Base-by-base conservation (phyloP, 1,140 invertebrate species). In the Procambarus virginalis region DNA sequence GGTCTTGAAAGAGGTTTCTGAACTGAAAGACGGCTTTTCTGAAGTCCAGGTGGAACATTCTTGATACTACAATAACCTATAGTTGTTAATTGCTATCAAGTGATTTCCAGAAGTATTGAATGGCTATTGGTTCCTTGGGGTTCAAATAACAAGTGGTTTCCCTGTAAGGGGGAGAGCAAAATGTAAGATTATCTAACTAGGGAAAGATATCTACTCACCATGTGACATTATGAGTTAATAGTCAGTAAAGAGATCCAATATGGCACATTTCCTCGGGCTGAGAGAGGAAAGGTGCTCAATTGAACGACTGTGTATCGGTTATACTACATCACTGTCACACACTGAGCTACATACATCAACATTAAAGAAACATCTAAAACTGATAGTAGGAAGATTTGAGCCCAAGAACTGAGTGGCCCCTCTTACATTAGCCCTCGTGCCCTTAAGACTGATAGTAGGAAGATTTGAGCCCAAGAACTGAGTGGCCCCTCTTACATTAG, bases 141-240 rank as follows among this genome's bases (percentile, higher is more conserved):
- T 82, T 89, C 88, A 89, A 89, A 89, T 89, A 84, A 89, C 88
- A 89, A 89, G 81, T 89, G 88, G 88, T 89, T 89, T 89, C 88
- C 88, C 88, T 89, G 88, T 89, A 89, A 89, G 76, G 81, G 88
- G 88, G 88, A 89, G 76, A 89, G 88, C 88, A 89, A 84, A 89
- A 89, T 89, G 79, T 89, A 89, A 89, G 88, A 89, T 77, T 77
- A 82, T 89, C 88, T 89, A 89, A 77, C 88, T 89, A 89, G 70
- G 76, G 81, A 89, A 84, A 89, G 81, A 89, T 46, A 89, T 78
- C 68, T 77, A 75, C 80, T 89, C 88, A 79, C 64, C 58, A 84
- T 89, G 75, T 89, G 88, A 89, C 88, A 89, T 58, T 68, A 20
- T 82, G 10, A 82, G 80, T 82, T 58, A 49, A 64, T 45, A 73